Evolutionary conservation across 2,113 vertebrate genomes (phyloP).

Genomic region (Perca schrenkii): DNA sequence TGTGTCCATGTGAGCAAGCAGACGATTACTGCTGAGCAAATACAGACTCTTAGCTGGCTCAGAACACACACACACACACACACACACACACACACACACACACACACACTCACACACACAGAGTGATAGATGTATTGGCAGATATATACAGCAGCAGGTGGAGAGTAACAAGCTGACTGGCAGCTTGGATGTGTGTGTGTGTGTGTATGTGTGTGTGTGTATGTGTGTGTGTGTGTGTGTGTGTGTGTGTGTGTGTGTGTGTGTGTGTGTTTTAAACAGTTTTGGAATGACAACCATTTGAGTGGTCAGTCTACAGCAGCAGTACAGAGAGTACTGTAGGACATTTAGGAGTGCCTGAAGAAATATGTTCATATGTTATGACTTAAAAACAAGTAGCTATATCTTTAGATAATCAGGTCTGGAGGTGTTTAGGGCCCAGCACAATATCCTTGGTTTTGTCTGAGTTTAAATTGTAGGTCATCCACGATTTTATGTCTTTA

Average conservation of each 20-base stretch:
- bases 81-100: background rate
- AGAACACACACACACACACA: constrained; percentile 12
- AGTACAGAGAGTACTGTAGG: too few relatives aligned
- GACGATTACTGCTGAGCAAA: constrained; percentile 49
- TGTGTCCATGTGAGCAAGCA: constrained; percentile 51
- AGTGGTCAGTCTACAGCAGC: too few relatives aligned
- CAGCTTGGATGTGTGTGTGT: background rate
- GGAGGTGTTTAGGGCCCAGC: too few relatives aligned
- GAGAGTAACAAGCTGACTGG: constrained; percentile 9
- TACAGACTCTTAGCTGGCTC: constrained; percentile 39
- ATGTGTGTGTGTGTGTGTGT: background rate
- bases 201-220: background rate
- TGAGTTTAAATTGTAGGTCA: too few relatives aligned
- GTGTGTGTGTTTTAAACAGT: background rate
- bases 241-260: constrained; percentile 7
- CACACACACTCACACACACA: background rate
- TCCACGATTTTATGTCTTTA: too few relatives aligned
- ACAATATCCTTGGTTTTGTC: too few relatives aligned
- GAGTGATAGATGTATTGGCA: background rate
- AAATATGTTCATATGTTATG: too few relatives aligned
- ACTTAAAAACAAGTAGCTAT: too few relatives aligned
- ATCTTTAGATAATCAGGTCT: too few relatives aligned
- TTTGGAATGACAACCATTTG: background rate
- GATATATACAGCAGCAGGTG: constrained; percentile 1
- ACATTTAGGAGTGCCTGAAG: too few relatives aligned